Evolutionary conservation across 2,113 vertebrate species (phyloP), one percentile per base, ranked within the genome.

Genomic region (Oncorhynchus clarkii): DNA sequence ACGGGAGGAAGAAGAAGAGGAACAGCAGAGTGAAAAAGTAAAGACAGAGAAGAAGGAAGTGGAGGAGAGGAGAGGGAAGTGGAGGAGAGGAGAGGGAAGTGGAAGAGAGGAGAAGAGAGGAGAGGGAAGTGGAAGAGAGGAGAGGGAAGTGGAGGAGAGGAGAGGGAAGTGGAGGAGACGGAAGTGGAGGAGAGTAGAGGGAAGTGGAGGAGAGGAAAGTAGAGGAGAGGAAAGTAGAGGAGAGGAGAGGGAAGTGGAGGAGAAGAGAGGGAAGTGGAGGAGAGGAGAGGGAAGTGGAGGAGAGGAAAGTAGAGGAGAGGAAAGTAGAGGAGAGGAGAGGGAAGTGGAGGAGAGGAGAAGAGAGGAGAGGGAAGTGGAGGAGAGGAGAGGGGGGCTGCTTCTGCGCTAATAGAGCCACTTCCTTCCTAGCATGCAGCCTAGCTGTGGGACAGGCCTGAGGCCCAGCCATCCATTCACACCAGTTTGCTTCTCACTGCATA

Each of bases 401-500:
- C 75, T 84, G 74, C 80, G 80, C 88, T 90, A 91, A 91, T 89
- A 90, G 86, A 91, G 88, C 89, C 86, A 87, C 91, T 92, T 93
- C 85, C 86, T 91, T 92, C 89, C 87, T 85, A 84, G 75, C 81
- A 79, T 83, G 76, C 76, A 71, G 90, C 90, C 86, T 74, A 70
- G 90, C 92, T 85, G 84, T 0, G 2, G 85, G 92, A 79, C 72
- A 24, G 16, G 84, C 92, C 92, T 77, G 27, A 13, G 89, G 92
- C 86, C 78, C 84, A 88, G 86, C 78, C 88, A 91, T 93, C 88
- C 92, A 91, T 92, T 91, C 75, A 80, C 82, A 91, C 86, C 89
- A 88, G 89, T 92, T 92, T 91, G 88, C 91, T 89, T 89, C 85
- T 86, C 81, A 82, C 90, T 91, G 91, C 91, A 91, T 90, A 88